Base-by-base conservation (phyloP, 1,140 invertebrate genomes). In the Anadara kagoshimensis region DNA sequence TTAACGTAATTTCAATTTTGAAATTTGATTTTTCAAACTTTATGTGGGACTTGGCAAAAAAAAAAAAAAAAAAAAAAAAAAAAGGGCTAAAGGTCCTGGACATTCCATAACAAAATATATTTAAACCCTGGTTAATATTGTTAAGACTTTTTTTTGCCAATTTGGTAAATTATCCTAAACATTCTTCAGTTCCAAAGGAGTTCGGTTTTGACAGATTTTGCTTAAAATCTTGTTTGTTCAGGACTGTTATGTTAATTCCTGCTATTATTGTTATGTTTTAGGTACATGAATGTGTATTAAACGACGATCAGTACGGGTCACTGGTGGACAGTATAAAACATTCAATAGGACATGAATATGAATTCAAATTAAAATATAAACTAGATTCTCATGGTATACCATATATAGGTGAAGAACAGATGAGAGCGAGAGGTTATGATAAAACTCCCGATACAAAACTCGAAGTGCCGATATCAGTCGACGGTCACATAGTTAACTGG, bases 391-490 rank as follows among this genome's bases (percentile, higher is more conserved):
- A 91, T 1, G 92, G 92, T 44, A 90, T 95, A 65, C 86, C 92
- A 44, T 97, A 94, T 87, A 78, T 84, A 36, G 86, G 95, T 88
- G 97, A 98, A 89, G 92, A 94, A 69, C 92, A 95, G 71, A 90
- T 98, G 49, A 90, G 95, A 75, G 90, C 91, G 53, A 91, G 93
- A 86, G 96, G 97, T 3, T 98, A 95, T 89, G 96, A 98, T 86
- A 98, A 98, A 90, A 98, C 97, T 14, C 97, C 97, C 11, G 97
- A 98, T 89, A 92, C 97, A 29, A 97, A 97, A 90, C 90, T 98
- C 57, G 94, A 96, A 85, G 91, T 97, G 36, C 97, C 97, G 2
- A 94, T 98, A 70, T 94, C 94, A 44, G 92, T 96, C 36, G 93
- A 95, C 90, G 95, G 94, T 8, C 92, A 93, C 84, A 92, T 98